Evolutionary conservation across 2,797 vertebrate genomes (phyloP).

Genomic region (Adrianichthys oophorus): DNA sequence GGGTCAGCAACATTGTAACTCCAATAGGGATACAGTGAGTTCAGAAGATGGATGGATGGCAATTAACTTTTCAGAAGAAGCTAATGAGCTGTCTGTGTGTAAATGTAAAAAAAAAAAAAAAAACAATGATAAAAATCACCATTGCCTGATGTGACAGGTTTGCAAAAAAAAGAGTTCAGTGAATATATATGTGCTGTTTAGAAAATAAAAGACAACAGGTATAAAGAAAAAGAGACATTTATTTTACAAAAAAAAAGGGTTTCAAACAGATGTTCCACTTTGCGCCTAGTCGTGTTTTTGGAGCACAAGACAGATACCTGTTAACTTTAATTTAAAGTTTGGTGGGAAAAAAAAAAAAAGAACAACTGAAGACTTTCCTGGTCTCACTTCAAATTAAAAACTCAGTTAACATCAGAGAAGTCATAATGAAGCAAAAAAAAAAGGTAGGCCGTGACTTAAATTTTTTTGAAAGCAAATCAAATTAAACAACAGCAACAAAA

Average conservation of each 20-base stretch:
- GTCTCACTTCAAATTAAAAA: too few species aligned
- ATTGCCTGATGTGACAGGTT: constrained; percentile 19
- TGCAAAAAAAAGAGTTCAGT: constrained; percentile 7
- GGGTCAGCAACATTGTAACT: too few species aligned
- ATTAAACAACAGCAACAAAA: background rate
- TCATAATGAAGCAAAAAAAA: background rate
- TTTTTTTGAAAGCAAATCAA: background rate
- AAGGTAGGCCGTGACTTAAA: background rate
- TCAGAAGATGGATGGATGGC: too few species aligned
- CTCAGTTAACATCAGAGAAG: too few species aligned
- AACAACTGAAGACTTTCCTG: too few species aligned
- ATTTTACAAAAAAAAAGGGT: constrained; percentile 53
- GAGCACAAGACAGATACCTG: background rate
- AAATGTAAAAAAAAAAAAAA: too few species aligned
- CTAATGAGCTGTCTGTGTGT: too few species aligned
- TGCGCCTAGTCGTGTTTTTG: background rate
- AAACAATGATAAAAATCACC: too few species aligned
- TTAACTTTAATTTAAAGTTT: constrained; percentile 22
- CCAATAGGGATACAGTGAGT: too few species aligned
- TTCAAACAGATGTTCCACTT: constrained; percentile 6
- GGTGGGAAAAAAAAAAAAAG: too few species aligned
- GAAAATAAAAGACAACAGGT: background rate
- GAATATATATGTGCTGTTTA: background rate
- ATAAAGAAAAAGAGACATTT: constrained; percentile 56
- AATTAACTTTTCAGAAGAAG: too few species aligned